Evolutionary conservation across 2,113 vertebrate genomes (phyloP).

Genomic region (Nanorana parkeri): DNA sequence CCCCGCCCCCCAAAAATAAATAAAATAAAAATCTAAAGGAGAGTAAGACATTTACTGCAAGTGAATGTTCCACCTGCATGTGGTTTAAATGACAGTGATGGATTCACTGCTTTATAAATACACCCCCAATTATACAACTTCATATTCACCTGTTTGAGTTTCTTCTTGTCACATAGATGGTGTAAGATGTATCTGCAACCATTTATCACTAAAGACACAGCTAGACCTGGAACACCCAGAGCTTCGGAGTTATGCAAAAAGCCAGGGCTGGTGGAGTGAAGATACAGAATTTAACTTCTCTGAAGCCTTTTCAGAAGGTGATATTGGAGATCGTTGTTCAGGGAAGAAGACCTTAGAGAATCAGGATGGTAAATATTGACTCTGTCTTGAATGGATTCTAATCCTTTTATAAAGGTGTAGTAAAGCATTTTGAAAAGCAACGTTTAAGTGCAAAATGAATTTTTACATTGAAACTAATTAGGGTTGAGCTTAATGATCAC

Average conservation of each 20-base stretch:
- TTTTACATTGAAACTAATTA: too few relatives aligned
- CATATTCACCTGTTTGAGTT: background rate
- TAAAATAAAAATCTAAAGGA: too few relatives aligned
- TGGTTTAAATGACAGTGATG: too few relatives aligned
- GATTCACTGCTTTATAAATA: too few relatives aligned
- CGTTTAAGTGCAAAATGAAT: too few relatives aligned
- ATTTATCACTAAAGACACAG: constrained; percentile 77
- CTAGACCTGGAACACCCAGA: constrained; percentile 78
- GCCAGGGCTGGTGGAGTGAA: constrained; percentile 79
- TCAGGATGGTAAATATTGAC: constrained; percentile 71
- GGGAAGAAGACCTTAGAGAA: constrained; percentile 74
- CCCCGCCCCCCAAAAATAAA: too few relatives aligned
- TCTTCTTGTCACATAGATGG: constrained; percentile 68
- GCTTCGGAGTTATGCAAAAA: constrained; percentile 74
- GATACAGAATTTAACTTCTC: constrained; percentile 80
- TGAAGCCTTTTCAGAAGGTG: constrained; percentile 73
- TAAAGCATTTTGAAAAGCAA: too few relatives aligned
- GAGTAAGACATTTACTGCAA: too few relatives aligned
- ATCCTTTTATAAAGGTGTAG: too few relatives aligned
- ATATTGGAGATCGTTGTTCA: constrained; percentile 68
- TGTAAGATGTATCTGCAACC: constrained; percentile 75
- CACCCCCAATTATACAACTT: too few relatives aligned
- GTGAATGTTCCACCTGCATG: too few relatives aligned
- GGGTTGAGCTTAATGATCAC: too few relatives aligned
- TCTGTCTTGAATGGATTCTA: background rate